Conservation (phyloP, 2,113 vertebrate species). For the Scomber colias region DNA sequence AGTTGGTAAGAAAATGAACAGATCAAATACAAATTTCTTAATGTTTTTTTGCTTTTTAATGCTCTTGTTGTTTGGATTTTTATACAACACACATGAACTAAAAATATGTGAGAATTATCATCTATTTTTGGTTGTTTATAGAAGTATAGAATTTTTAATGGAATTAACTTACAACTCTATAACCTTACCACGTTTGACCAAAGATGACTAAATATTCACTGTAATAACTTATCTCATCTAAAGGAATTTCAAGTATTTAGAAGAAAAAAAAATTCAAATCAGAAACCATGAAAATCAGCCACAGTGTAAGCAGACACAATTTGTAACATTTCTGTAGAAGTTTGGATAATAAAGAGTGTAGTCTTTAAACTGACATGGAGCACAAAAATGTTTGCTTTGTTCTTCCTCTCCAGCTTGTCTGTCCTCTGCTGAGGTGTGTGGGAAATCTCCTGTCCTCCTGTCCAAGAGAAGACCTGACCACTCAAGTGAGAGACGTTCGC, state of each 20-base stretch:
- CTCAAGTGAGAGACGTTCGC: conserved; percentile 75
- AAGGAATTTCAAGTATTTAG: no score
- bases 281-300: no score
- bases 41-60: neutral
- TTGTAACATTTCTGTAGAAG: neutral
- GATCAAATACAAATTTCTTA: neutral
- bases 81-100: no score
- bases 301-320: neutral
- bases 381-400: neutral
- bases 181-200: no score
- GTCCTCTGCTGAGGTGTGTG: conserved; percentile 92
- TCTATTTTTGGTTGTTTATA: no score
- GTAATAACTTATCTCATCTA: no score
- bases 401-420: conserved; percentile 84
- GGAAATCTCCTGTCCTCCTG: conserved; percentile 89
- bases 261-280: no score
- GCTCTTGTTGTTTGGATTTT: no score
- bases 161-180: no score
- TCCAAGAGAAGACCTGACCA: conserved; percentile 37
- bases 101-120: no score
- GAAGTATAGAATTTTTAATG: no score
- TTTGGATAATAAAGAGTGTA: neutral
- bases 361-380: neutral
- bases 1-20: conserved; percentile 86
- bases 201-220: no score